Evolutionary conservation across 2,797 vertebrate species (phyloP), one percentile per base, ranked within the genome.

Genomic region (Coendou prehensilis): DNA sequence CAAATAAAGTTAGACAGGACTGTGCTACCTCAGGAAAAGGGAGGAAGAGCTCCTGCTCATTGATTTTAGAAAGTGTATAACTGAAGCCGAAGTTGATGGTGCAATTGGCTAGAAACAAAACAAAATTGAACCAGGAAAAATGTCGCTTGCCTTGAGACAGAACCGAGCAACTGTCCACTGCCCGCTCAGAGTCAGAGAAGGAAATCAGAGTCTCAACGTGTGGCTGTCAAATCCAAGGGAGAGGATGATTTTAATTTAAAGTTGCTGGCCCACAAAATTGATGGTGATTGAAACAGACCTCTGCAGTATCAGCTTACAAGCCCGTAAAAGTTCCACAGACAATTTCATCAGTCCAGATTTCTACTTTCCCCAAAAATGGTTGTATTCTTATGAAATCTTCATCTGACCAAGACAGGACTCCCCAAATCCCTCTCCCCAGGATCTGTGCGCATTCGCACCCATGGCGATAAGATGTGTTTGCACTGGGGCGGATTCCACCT

Each of bases 11-110:
- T 86, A 94, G 84, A 96, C 73, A 90, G 93, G 86, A 85, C 71
- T 71, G 63, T 64, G 76, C 63, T 86, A n/a, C 50, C 73, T 59
- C 90, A 83, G 93, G 89, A 93, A 54, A 94, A 79, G 47, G 26
- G 18, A 85, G 9, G 33, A 83, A 87, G 87, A 80, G 63, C 18
- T 87, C 15, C 54, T 93, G 83, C 83, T 95, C 61, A 80, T 22
- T 89, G 92, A 96, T 84, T 94, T 97, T 85, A 95, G 37, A 57
- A 97, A 85, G 88, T 63, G 0, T 41, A 26, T 95, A 87, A 96
- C 56, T 45, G 17, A 67, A 45, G 75, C 18, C 57, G 45, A 45
- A 57, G 61, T 82, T 86, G 63, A 86, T 89, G n/a, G 23, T 71
- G 57, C 84, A 73, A 88, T 26, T 91, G 82, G 5, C 63, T 88